Base-by-base conservation (phyloP, 2,888 invertebrate genomes). In the Iselma pallidipennis region DNA sequence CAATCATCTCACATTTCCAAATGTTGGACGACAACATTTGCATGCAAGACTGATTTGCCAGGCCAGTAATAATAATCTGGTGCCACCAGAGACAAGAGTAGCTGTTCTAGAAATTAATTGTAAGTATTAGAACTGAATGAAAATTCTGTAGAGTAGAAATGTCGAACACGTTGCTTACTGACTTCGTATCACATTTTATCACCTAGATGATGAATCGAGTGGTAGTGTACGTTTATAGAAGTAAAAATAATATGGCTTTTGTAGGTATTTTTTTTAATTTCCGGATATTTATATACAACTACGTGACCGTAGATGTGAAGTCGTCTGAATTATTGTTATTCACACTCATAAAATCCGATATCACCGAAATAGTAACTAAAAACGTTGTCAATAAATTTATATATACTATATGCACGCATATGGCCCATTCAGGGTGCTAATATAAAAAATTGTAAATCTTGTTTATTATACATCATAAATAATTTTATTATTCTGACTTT, bases 41-140 rank as follows among this genome's bases (percentile, higher is more conserved):
- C 91, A 93, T 81, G 87, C 91, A 61, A 85, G 92, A 74, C 89
- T 94, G 75, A 89, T 92, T 74, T 95, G 95, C 82, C 92, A 94
- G 82, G 94, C 95, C 26, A 89, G 90, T 74, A 95, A 95, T 81
- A 95, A 93, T 68, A 92, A 92, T 81, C 83, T 94, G 73, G 90
- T 91, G 48, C 88, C 88, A 54, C 91, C 95, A 9, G 88, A 89
- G 77, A 88, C 89, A 72, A 91, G 89, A 82, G 88, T 91, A 69
- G 88, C 92, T 74, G 89, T 92, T 71, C 84, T 95, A 79, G 91
- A 94, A 82, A 88, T 94, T 69, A 93, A 94, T 83, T 85, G 94
- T 94, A 83, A 92, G 94, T 92, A 76, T 29, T 48, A 37, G 10
- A 33, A 12, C 10, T 21, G 29, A 29, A 0, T 50, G 0, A 16